phyloP scores from a whole-genome alignment of 2,888 invertebrate genomes.

The Noctua pronuba region DNA sequence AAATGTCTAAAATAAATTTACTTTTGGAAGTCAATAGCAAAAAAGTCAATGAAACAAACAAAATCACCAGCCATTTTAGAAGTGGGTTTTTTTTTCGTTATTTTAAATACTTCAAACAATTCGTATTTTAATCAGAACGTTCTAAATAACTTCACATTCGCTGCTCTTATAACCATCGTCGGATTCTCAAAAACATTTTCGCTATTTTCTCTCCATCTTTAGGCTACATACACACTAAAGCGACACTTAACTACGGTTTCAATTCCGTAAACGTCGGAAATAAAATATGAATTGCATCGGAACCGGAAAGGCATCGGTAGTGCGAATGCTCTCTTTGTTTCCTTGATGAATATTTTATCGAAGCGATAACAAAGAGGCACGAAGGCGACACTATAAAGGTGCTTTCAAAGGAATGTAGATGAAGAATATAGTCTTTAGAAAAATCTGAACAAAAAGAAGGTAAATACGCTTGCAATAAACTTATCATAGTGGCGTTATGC shows the following conservation, averaged over 20 bases:
- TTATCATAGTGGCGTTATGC: not conserved
- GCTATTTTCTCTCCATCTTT: not conserved
- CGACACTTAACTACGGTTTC: not conserved
- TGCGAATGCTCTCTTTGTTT: slow-evolving; percentile 44
- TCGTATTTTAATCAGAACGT: not conserved
- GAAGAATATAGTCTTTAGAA: slow-evolving; percentile 7
- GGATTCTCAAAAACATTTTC: not conserved
- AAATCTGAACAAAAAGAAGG: not conserved
- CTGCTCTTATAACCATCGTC: not conserved
- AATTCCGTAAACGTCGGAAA: slow-evolving; percentile 15
- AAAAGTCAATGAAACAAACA: too few relatives aligned
- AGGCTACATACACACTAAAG: slow-evolving; percentile 1
- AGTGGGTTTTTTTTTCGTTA: not conserved
- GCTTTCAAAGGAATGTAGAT: slow-evolving; percentile 26
- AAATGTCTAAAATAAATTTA: too few relatives aligned
- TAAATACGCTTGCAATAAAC: not conserved
- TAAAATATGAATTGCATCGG: slow-evolving; percentile 55
- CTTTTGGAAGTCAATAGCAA: too few relatives aligned
- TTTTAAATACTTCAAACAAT: not conserved
- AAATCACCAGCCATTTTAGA: too few relatives aligned
- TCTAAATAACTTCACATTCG: not conserved
- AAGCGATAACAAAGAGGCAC: slow-evolving; percentile 43
- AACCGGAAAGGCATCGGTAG: slow-evolving; percentile 38
- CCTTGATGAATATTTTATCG: slow-evolving; percentile 54
- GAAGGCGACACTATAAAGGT: slow-evolving; percentile 12